A percentile compares a stretch with the other conserved stretches of the same genome.
phyloP scores from a whole-genome alignment of 2,113 vertebrate genomes.

The Tetraodon nigroviridis region DNA sequence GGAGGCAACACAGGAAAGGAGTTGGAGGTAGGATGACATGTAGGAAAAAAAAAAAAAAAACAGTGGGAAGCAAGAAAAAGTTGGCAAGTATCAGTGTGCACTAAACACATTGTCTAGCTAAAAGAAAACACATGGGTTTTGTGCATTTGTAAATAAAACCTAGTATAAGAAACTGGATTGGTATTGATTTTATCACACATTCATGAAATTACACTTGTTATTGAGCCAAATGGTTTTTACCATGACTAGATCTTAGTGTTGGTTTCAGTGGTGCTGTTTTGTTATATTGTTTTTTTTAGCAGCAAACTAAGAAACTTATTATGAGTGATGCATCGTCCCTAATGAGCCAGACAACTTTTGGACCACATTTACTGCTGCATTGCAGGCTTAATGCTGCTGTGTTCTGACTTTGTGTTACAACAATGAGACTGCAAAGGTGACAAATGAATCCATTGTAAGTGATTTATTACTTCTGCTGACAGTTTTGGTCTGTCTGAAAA shows the following conservation, averaged over 20 bases:
- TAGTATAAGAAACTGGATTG: too few species aligned
- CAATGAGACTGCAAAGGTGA: slow-evolving; percentile 24
- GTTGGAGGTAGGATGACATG: background rate
- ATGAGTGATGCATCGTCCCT: too few species aligned
- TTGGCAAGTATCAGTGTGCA: background rate
- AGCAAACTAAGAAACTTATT: too few species aligned
- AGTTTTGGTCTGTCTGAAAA: slow-evolving; percentile 36
- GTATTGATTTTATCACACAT: too few species aligned
- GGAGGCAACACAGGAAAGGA: slow-evolving; percentile 1
- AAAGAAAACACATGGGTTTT: too few species aligned
- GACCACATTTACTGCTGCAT: background rate
- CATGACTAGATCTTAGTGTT: too few species aligned
- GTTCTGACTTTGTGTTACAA: slow-evolving; percentile 6
- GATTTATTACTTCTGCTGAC: slow-evolving; percentile 42
- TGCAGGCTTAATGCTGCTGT: background rate
- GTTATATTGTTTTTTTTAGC: too few species aligned
- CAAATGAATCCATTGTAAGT: slow-evolving; percentile 33
- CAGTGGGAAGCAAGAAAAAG: background rate
- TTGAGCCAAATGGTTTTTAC: too few species aligned
- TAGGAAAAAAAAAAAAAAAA: background rate
- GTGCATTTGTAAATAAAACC: too few species aligned
- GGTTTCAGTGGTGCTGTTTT: too few species aligned
- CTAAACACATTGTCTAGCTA: background rate
- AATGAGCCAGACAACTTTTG: background rate
- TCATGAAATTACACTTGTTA: too few species aligned